Evolutionary conservation across 2,797 vertebrate genomes (phyloP).

Genomic region (Anguilla megastoma): DNA sequence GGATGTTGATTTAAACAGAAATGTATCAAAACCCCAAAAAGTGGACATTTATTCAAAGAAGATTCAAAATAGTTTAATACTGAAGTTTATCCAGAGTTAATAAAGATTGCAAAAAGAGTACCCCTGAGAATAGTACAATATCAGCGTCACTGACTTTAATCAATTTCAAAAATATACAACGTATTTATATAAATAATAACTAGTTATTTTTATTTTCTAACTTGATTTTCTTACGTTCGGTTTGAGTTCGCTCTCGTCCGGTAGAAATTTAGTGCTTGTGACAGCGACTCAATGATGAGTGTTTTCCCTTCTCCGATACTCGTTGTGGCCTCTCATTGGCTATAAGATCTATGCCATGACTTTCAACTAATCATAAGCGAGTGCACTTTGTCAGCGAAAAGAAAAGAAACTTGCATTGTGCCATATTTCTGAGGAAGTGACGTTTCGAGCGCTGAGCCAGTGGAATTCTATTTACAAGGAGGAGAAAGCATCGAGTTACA

Average conservation of each 20-base stretch:
- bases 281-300: background rate
- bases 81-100: no score
- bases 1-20: background rate
- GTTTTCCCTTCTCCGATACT: background rate
- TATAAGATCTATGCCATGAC: no score
- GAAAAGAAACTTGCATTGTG: background rate
- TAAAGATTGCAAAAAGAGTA: no score
- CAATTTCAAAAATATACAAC: no score
- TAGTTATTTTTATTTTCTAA: no score
- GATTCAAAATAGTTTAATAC: no score
- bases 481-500: background rate
- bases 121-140: no score
- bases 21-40: background rate
- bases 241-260: background rate
- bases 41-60: no score
- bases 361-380: background rate
- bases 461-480: background rate
- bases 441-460: conserved; percentile 9
- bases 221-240: no score
- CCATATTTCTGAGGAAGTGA: conserved; percentile 25
- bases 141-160: no score
- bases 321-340: background rate
- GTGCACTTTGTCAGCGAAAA: background rate
- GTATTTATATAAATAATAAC: no score
- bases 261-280: background rate